Percentiles rank a stretch among this genome's conserved stretches.
Evolutionary conservation across 2,113 vertebrate genomes (phyloP).

Genomic region (Coptodon rendalli): DNA sequence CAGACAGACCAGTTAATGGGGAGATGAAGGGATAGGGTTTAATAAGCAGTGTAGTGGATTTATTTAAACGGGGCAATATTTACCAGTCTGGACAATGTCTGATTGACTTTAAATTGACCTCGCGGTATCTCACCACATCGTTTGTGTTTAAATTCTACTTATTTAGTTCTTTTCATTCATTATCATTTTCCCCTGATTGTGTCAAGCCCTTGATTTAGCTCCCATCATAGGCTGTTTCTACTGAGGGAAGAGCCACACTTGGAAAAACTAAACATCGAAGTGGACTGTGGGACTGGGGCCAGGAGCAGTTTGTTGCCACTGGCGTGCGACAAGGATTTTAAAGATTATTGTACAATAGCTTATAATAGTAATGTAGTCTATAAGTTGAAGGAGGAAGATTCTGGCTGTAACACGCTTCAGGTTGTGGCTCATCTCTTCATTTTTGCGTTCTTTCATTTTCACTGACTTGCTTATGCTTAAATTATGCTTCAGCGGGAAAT

Average conservation of each 20-base stretch:
- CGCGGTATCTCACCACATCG: neutral
- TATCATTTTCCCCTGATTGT: slow-evolving; percentile 1
- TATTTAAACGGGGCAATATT: slow-evolving; percentile 49
- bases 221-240: slow-evolving; percentile 24
- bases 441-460: neutral
- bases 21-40: slow-evolving; percentile 56
- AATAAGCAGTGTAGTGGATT: slow-evolving; percentile 26
- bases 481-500: neutral
- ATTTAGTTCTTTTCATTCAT: slow-evolving; percentile 22
- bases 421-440: neutral
- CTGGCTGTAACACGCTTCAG: neutral
- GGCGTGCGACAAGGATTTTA: neutral
- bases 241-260: slow-evolving; percentile 26
- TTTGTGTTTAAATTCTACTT: slow-evolving; percentile 15
- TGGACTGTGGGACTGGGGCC: slow-evolving; percentile 30
- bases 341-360: neutral
- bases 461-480: neutral
- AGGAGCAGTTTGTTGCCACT: neutral
- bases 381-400: neutral
- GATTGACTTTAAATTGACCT: slow-evolving; percentile 45
- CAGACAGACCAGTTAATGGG: slow-evolving; percentile 56
- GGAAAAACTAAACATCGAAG: slow-evolving; percentile 46
- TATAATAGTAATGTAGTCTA: neutral
- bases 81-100: slow-evolving; percentile 35
- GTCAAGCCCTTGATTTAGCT: slow-evolving; percentile 47